These are phyloP conservation scores for Odontothrips loti DNA, from an alignment of 2,888 invertebrate species.

Conservation along the genomic window DNA sequence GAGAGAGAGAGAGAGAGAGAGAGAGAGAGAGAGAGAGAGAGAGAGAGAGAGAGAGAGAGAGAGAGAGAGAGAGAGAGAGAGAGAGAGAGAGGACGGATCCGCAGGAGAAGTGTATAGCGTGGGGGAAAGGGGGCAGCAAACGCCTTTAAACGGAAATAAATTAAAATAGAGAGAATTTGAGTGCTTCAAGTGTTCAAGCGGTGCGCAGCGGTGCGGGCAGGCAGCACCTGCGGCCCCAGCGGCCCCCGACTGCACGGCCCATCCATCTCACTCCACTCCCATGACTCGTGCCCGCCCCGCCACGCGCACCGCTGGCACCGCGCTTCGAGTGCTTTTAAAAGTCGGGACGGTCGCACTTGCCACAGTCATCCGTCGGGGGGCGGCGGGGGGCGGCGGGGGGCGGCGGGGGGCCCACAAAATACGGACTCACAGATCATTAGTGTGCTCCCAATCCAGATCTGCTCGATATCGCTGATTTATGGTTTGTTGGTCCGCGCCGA, in stretches of 20 bases:
- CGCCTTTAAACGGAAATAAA: too few relatives aligned
- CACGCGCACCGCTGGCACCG: background rate
- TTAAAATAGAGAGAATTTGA: too few relatives aligned
- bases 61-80: too few relatives aligned
- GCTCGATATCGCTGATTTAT: background rate
- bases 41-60: too few relatives aligned
- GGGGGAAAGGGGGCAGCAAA: too few relatives aligned
- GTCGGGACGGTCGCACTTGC: background rate
- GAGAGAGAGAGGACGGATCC: too few relatives aligned
- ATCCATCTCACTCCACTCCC: background rate
- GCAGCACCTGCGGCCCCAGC: background rate
- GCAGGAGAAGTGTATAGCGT: too few relatives aligned
- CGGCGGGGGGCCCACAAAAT: background rate
- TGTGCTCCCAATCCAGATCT: background rate
- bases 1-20: too few relatives aligned
- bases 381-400: background rate
- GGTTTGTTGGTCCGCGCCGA: background rate
- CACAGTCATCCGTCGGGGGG: background rate
- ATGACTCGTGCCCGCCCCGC: background rate
- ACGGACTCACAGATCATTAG: slow-evolving; percentile 12
- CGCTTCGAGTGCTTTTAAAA: too few relatives aligned
- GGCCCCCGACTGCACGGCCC: background rate
- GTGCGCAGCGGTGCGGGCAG: too few relatives aligned
- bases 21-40: too few relatives aligned
- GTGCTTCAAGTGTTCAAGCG: too few relatives aligned